Evolutionary conservation across 1,140 invertebrate species (phyloP).

Genomic region (Caenorhabditis latens): DNA sequence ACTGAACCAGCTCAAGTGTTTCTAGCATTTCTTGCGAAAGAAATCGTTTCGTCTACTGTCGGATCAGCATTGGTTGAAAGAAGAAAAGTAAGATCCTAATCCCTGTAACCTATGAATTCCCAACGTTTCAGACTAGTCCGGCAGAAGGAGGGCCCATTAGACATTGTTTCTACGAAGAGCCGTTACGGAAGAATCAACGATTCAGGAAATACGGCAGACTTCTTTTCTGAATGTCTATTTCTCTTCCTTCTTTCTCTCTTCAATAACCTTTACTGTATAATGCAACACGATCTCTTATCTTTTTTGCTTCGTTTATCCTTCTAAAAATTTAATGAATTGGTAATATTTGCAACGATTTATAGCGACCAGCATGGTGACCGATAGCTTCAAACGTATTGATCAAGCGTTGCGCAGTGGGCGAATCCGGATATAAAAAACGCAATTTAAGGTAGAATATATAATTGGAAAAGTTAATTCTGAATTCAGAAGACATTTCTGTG

Average conservation of each 20-base stretch:
- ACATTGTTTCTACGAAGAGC: slow-evolving; percentile 21
- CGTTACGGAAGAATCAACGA: neutral
- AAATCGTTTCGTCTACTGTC: slow-evolving; percentile 5
- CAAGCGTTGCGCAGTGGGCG: neutral
- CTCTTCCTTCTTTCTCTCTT: neutral
- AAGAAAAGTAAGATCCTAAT: neutral
- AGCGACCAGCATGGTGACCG: neutral
- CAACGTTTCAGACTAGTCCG: neutral
- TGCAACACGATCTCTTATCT: neutral
- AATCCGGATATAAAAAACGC: neutral
- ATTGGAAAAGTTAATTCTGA: neutral
- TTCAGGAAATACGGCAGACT: slow-evolving; percentile 25
- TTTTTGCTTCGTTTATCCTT: neutral
- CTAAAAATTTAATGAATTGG: too few relatives aligned
- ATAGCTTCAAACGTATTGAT: neutral
- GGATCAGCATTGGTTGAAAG: neutral
- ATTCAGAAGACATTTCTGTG: neutral
- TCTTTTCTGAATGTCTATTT: neutral
- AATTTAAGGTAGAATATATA: neutral
- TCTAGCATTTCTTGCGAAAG: slow-evolving; percentile 24
- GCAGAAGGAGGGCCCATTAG: neutral
- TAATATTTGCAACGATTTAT: neutral
- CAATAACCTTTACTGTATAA: neutral
- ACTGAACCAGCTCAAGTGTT: slow-evolving; percentile 28
- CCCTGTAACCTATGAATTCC: neutral